These are phyloP conservation scores for Pterostichus niger DNA, from an alignment of 2,888 invertebrate species.

Conservation along the genomic window DNA sequence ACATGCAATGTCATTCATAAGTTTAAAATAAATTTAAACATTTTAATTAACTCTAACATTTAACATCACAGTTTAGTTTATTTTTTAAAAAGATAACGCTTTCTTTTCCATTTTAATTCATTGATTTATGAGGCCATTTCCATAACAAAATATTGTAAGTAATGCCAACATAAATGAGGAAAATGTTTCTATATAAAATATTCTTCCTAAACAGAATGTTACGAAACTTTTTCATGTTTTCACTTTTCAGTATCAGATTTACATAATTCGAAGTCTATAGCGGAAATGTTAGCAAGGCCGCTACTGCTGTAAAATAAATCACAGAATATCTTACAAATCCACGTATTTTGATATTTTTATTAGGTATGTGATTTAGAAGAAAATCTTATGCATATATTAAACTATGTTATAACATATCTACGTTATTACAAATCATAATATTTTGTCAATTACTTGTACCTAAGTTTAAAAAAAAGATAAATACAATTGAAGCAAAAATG, in stretches of 20 bases:
- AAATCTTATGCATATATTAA: too few relatives aligned
- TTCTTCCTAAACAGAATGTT: conserved; percentile 10
- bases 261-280: conserved; percentile 48
- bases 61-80: background rate
- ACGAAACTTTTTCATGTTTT: conserved; percentile 43
- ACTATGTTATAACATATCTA: too few relatives aligned
- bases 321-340: conserved; percentile 3
- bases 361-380: background rate
- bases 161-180: conserved; percentile 30
- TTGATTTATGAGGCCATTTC: conserved; percentile 31
- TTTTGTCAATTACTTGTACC: background rate
- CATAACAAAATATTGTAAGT: conserved; percentile 19
- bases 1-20: background rate
- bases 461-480: too few relatives aligned
- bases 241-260: conserved; percentile 40
- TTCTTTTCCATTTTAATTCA: conserved; percentile 11
- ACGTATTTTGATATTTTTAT: conserved; percentile 12
- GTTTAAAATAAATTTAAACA: background rate
- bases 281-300: conserved; percentile 23
- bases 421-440: background rate
- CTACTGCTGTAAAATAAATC: conserved; percentile 25
- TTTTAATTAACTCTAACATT: background rate
- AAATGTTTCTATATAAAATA: conserved; percentile 41
- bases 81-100: background rate
- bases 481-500: too few relatives aligned